Percentiles rank a stretch among this genome's conserved stretches.
phyloP scores from a whole-genome alignment of 1,140 invertebrate genomes.

The Calliopsis andreniformis region DNA sequence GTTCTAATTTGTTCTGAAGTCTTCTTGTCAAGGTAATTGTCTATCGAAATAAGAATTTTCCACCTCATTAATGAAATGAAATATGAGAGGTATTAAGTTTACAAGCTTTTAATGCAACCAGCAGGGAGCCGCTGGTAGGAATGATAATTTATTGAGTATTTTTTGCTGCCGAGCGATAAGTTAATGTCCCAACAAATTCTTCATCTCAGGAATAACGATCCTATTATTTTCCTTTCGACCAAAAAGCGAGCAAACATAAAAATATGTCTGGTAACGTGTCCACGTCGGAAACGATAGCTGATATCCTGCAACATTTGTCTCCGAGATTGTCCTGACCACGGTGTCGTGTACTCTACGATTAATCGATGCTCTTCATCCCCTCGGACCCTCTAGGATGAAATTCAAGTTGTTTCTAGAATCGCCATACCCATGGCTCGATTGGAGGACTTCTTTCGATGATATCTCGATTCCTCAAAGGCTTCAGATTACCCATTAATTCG shows the following conservation, averaged over 20 bases:
- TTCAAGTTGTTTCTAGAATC: neutral
- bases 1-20: too few species aligned
- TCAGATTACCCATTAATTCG: too few species aligned
- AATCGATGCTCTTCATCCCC: slow-evolving; percentile 18
- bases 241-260: neutral
- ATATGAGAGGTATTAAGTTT: too few species aligned
- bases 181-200: neutral
- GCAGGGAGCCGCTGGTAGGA: too few species aligned
- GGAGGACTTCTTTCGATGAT: too few species aligned
- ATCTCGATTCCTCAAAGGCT: too few species aligned
- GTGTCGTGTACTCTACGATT: neutral
- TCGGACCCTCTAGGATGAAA: neutral
- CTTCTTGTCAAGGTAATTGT: too few species aligned
- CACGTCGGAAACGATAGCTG: slow-evolving; percentile 27
- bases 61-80: too few species aligned
- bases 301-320: slow-evolving; percentile 24
- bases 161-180: neutral
- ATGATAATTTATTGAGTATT: neutral
- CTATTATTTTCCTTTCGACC: slow-evolving; percentile 6
- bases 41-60: too few species aligned
- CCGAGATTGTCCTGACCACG: slow-evolving; percentile 3
- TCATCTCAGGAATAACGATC: neutral
- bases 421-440: too few species aligned
- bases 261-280: neutral
- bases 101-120: too few species aligned